phyloP scores from a whole-genome alignment of 2,113 vertebrate genomes.

The Erinaceus europaeus region DNA sequence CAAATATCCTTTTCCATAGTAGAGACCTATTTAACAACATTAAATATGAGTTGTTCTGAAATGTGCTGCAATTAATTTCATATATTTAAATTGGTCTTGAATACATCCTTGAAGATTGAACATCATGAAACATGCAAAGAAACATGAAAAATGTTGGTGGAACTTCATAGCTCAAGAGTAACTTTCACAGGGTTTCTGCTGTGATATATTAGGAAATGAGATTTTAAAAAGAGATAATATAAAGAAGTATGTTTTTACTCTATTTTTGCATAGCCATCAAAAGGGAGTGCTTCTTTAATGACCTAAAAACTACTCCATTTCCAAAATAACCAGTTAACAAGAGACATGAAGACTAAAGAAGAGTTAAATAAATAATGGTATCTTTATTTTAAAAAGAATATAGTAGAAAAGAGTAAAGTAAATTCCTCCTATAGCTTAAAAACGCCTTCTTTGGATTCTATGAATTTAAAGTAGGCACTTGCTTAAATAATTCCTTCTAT shows the following conservation, averaged over 20 bases:
- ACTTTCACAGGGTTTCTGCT: constrained; percentile 32
- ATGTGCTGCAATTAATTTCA: constrained; percentile 34
- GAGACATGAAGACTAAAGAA: neutral
- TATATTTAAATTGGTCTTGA: constrained; percentile 56
- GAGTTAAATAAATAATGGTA: neutral
- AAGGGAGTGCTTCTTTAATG: neutral
- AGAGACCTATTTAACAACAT: neutral
- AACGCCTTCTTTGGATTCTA: neutral
- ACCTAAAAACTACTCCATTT: neutral
- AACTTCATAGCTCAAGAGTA: constrained; percentile 58
- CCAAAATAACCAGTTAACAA: constrained; percentile 3
- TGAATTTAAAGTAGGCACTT: neutral
- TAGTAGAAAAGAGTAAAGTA: neutral
- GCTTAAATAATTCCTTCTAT: neutral
- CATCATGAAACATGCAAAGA: constrained; percentile 76
- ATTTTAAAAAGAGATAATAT: constrained; percentile 12
- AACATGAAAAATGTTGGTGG: constrained; percentile 75
- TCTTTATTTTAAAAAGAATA: neutral
- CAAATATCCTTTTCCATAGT: neutral
- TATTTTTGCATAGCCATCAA: neutral
- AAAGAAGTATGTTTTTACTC: neutral
- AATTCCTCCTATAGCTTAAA: neutral
- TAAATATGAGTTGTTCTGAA: neutral
- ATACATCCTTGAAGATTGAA: constrained; percentile 54
- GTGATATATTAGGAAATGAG: constrained; percentile 64